Evolutionary conservation across 2,113 vertebrate genomes (phyloP), one percentile per base, ranked within the genome.

Genomic region (Dromaius novaehollandiae): DNA sequence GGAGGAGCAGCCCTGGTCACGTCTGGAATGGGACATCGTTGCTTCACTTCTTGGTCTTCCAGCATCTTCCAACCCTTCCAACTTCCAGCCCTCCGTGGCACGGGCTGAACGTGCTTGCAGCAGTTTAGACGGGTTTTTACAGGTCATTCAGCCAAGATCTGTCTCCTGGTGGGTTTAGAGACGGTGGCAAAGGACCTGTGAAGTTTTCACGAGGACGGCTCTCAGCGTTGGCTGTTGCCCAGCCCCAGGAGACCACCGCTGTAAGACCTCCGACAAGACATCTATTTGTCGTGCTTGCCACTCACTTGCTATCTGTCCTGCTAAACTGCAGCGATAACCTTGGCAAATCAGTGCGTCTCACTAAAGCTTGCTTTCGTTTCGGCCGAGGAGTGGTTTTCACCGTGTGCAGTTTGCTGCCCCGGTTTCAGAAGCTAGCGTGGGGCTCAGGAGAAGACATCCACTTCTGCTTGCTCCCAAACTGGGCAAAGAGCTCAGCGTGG

Each of bases 221-320:
- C 14, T 46, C 44, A 15, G 15, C 44, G 44, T 46, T 46, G 44
- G 44, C 16, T 46, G 44, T 46, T 17, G 36, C 13, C 36, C 18
- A 18, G 34, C 73, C 32, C 21, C 51, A 38, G 64, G 36, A 26
- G 22, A 30, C 50, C 40, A 18, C 20, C 0, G 9, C 22, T 8
- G 10, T 10, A 32, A 11, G 26, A 28, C 15, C 46, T 46, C 56
- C 64, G 11, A 38, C 36, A 34, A 10, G 7, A 3, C 9, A n/a
- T 6, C 1, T 15, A 7, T n/a, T 55, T 26, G 24, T 32, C 7
- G 0, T 5, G 5, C 36, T 42, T 22, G 53, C 60, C 73, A 13
- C 22, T 64, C 21, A 22, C 13, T 30, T 32, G 36, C 26, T 75
- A 32, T 51, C 40, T 26, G 30, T 38, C n/a, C n/a, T 44, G 55